phyloP scores from a whole-genome alignment of 2,888 invertebrate species.

The Saturnia pavonia region DNA sequence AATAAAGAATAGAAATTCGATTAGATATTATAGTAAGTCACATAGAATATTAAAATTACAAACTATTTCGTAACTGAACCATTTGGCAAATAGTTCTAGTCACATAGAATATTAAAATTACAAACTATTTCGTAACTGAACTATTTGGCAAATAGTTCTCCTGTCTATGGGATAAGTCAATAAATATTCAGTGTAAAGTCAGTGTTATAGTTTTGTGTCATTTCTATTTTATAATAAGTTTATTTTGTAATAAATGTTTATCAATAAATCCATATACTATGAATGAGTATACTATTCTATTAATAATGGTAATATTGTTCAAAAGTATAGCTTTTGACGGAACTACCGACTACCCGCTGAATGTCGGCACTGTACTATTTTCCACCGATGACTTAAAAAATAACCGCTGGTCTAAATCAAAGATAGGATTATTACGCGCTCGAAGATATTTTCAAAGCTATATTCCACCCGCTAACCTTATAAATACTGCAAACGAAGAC shows the following conservation, averaged over 20 bases:
- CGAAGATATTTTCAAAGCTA: conserved; percentile 57
- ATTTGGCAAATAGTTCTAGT: too few relatives aligned
- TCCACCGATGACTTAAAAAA: conserved; percentile 42
- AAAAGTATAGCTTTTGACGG: conserved; percentile 26
- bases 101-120: neutral
- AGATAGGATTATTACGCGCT: conserved; percentile 52
- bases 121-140: neutral
- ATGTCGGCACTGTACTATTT: conserved; percentile 69
- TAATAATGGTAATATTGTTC: conserved; percentile 32
- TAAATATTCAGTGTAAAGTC: too few relatives aligned
- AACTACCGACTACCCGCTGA: conserved; percentile 33
- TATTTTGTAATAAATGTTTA: conserved; percentile 52
- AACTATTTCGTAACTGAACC: neutral
- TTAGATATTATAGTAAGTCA: too few relatives aligned
- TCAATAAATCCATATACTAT: conserved; percentile 35
- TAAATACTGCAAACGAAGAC: conserved; percentile 46
- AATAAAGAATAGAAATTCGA: too few relatives aligned
- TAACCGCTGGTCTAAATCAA: conserved; percentile 46
- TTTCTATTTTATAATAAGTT: conserved; percentile 49
- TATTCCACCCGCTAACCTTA: conserved; percentile 49
- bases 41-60: neutral
- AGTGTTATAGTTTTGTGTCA: conserved; percentile 37
- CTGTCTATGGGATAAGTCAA: conserved; percentile 1
- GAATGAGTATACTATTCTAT: conserved; percentile 36
- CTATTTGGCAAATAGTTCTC: neutral